Percentiles rank a stretch among this genome's conserved stretches.
These are phyloP conservation scores for Poeciliopsis retropinna DNA, from an alignment of 2,113 vertebrate genomes.

Conservation along the genomic window DNA sequence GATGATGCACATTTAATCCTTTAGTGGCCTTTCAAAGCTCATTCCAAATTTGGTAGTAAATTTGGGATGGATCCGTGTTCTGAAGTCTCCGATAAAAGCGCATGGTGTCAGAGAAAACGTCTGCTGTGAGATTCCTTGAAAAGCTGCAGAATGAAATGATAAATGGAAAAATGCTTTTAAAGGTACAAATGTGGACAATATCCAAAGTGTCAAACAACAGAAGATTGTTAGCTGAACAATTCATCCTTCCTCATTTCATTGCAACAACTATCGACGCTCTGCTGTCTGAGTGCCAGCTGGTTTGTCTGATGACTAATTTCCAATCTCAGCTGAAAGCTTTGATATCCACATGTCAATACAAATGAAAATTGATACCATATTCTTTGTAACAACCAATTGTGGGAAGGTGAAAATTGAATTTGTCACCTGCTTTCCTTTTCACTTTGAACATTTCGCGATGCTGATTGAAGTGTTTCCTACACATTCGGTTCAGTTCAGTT, in stretches of 20 bases:
- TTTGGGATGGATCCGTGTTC: neutral
- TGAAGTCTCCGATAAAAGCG: too few relatives aligned
- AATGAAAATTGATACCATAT: slow-evolving; percentile 15
- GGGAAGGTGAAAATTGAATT: too few relatives aligned
- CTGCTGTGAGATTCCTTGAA: neutral
- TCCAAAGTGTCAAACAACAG: neutral
- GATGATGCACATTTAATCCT: neutral
- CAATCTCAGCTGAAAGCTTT: slow-evolving; percentile 75
- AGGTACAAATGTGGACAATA: neutral
- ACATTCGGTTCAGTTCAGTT: too few relatives aligned
- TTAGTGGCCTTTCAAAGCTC: neutral
- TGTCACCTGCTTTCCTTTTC: neutral
- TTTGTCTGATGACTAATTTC: slow-evolving; percentile 32
- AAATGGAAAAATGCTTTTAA: neutral
- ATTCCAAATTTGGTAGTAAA: neutral
- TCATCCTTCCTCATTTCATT: neutral
- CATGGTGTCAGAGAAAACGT: too few relatives aligned
- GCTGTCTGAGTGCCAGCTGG: slow-evolving; percentile 3
- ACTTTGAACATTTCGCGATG: neutral
- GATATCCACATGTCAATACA: slow-evolving; percentile 60
- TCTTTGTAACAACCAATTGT: slow-evolving; percentile 46
- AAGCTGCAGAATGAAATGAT: neutral
- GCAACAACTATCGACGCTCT: neutral
- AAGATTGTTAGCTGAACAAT: neutral
- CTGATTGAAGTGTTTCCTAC: neutral